Evolutionary conservation across 2,113 vertebrate species (phyloP).

Genomic region (Saccopteryx bilineata): DNA sequence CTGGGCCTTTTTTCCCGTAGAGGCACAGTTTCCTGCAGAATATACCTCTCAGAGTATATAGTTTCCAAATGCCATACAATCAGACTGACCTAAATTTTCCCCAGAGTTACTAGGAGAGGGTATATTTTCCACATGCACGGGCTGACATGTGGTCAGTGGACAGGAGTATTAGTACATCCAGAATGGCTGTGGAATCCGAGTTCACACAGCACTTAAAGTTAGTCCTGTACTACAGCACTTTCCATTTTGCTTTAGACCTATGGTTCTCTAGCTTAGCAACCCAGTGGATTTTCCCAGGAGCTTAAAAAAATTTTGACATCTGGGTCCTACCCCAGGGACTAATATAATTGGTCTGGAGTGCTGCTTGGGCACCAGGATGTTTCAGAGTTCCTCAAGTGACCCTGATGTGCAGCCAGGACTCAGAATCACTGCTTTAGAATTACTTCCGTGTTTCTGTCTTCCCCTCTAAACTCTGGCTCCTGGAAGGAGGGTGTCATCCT

Average conservation of each 20-base stretch:
- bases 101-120: background rate
- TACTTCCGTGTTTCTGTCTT: background rate
- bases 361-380: background rate
- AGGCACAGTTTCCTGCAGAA: background rate
- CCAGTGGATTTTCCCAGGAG: background rate
- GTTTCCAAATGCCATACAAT: conserved; percentile 1
- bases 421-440: conserved; percentile 8
- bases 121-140: background rate
- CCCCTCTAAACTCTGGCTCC: background rate
- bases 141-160: background rate
- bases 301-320: background rate
- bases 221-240: background rate
- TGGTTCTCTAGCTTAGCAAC: conserved; percentile 2
- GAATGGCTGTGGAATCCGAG: background rate
- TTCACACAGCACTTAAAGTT: background rate
- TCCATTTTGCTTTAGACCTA: background rate
- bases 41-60: background rate
- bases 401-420: background rate
- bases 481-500: background rate
- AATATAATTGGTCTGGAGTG: background rate
- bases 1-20: background rate
- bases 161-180: background rate
- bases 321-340: background rate
- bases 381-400: background rate
- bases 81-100: conserved; percentile 14